Base-by-base conservation (phyloP, 2,797 vertebrate species). In the Allobates femoralis region DNA sequence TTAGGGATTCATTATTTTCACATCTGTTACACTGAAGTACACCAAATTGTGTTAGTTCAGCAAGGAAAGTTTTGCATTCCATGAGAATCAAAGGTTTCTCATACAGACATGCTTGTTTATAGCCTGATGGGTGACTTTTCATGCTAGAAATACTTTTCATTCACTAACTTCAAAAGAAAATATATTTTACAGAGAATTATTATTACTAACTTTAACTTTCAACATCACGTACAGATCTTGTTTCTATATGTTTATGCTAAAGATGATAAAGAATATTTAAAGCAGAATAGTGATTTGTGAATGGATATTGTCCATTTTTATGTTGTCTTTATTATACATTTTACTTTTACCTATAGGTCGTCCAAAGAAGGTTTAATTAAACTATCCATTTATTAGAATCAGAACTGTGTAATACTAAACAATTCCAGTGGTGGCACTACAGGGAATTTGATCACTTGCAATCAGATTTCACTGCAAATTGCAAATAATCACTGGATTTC, bases 41-140 rank as follows among this genome's bases (percentile, higher is more conserved):
- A 23, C 7, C 46, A 26, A n/a, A 60, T 74, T 34, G 19, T 74
- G 67, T 60, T 26, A 46, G 53, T 58, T 69, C 6, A 19, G 53
- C 81, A 74, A 83, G 14, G 3, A 58, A 79, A 10, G 10, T 16
- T n/a, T 62, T 46, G 56, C 23, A 78, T 78, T 67, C 62, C 26
- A 30, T 16, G 15, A 30, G 62, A 26, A 64, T 30, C 21, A 77
- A 84, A 78, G 26, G 73, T 32, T 76, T 76, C 28, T 30, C 1
- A 60, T 23, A 5, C 69, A 62, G 50, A 77, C 83, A 77, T 46
- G 46, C 28, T 76, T 84, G 37, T 66, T 76, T 75, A 64, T 28
- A 34, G 55, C 32, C 58, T 77, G 73, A 53, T 32, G 16, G 56
- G 19, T 50, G 60, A 60, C 67, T 60, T 83, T 55, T 60, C 82